Percentiles rank a stretch among this genome's conserved stretches.
Conservation (phyloP, 2,113 vertebrate genomes). For the Myotis davidii region DNA sequence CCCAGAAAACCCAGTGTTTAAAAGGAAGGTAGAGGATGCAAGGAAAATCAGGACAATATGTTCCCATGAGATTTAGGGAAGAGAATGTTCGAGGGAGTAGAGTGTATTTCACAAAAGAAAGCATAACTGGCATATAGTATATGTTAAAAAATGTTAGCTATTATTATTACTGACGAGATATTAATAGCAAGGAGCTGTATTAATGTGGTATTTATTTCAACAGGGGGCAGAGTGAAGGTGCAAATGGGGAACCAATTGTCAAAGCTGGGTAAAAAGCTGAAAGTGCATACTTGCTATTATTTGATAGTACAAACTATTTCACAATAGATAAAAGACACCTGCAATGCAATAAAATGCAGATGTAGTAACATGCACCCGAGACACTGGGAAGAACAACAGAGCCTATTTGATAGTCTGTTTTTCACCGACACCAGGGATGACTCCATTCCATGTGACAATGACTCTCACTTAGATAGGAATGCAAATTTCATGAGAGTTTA, state of each 20-base stretch:
- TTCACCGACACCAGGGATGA: neutral
- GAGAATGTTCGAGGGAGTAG: neutral
- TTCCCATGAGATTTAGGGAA: neutral
- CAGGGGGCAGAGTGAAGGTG: neutral
- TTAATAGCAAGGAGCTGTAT: neutral
- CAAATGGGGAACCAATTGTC: neutral
- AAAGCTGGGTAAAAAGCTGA: neutral
- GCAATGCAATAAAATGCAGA: slow-evolving; percentile 35
- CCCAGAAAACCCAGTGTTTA: neutral
- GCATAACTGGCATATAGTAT: neutral
- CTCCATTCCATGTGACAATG: slow-evolving; percentile 32
- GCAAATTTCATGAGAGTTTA: slow-evolving; percentile 17
- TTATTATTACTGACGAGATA: neutral
- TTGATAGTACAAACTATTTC: slow-evolving; percentile 17
- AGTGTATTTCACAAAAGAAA: neutral
- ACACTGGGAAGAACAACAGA: neutral
- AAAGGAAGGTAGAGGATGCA: neutral
- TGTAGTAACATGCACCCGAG: neutral
- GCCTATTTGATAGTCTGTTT: slow-evolving; percentile 43
- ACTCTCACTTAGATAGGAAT: slow-evolving; percentile 32
- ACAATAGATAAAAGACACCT: slow-evolving; percentile 15
- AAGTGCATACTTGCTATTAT: neutral
- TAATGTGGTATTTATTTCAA: neutral
- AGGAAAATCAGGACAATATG: neutral
- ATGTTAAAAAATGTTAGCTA: neutral